A percentile compares a stretch with the other conserved stretches of the same genome.
Evolutionary conservation across 2,888 invertebrate genomes (phyloP).

Genomic region (Oscheius onirici): DNA sequence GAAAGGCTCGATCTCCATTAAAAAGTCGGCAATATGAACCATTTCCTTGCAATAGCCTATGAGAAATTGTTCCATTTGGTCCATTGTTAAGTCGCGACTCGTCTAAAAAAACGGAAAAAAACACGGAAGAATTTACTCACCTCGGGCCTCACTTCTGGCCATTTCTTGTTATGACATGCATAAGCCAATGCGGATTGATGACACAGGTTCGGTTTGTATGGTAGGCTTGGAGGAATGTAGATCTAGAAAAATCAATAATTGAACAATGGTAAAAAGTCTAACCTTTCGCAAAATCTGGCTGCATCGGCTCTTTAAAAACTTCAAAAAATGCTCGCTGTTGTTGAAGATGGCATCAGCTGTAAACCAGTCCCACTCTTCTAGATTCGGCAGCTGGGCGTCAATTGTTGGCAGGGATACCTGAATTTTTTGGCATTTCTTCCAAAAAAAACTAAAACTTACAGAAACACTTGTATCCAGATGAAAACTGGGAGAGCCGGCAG

Average conservation of each 20-base stretch:
- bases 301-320: background rate
- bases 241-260: background rate
- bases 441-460: background rate
- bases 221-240: background rate
- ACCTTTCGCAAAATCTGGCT: conserved; percentile 3
- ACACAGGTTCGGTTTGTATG: background rate
- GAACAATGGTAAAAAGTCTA: background rate
- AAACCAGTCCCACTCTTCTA: conserved; percentile 7
- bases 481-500: background rate
- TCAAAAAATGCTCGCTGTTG: background rate
- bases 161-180: background rate
- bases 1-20: conserved; percentile 18
- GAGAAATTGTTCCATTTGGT: background rate
- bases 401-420: background rate
- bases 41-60: conserved; percentile 7
- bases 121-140: background rate
- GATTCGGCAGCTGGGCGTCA: background rate
- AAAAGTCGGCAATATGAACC: conserved; percentile 1
- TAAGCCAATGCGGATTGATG: conserved; percentile 5
- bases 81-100: background rate
- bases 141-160: background rate
- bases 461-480: background rate
- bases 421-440: background rate
- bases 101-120: background rate
- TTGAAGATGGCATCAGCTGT: background rate